A percentile compares a stretch with the other conserved stretches of the same genome.
Conservation (phyloP, 53 echinoderm and acorn worm genomes). For the Holothuria scabra region DNA sequence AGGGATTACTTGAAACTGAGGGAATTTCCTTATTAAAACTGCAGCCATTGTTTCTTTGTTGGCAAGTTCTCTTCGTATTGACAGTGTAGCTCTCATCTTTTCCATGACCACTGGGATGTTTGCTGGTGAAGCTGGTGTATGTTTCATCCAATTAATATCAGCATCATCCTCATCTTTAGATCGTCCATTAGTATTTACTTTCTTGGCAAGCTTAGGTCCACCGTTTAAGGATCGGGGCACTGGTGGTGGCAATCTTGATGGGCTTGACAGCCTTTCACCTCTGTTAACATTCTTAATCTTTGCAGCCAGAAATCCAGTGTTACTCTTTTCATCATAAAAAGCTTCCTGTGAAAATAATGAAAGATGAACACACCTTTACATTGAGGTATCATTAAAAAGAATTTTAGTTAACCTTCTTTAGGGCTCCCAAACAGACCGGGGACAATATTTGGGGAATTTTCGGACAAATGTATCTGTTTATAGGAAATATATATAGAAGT, state of each 20-base stretch:
- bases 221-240: conserved; percentile 36
- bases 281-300: conserved; percentile 62
- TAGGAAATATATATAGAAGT: too few relatives aligned
- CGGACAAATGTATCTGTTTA: too few relatives aligned
- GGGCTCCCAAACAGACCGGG: too few relatives aligned
- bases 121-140: conserved; percentile 40
- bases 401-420: too few relatives aligned
- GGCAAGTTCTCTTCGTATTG: conserved; percentile 48
- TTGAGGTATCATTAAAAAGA: too few relatives aligned
- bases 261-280: not conserved
- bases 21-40: conserved; percentile 40
- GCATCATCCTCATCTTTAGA: conserved; percentile 45
- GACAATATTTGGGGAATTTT: too few relatives aligned
- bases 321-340: conserved; percentile 59
- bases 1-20: conserved; percentile 41
- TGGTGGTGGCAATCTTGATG: conserved; percentile 15
- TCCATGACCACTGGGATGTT: conserved; percentile 41
- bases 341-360: conserved; percentile 49
- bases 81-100: conserved; percentile 54
- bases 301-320: conserved; percentile 61
- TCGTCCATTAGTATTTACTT: conserved; percentile 21
- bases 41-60: conserved; percentile 38
- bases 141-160: conserved; percentile 54
- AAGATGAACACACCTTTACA: not conserved
- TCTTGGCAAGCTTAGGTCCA: conserved; percentile 39